These are phyloP conservation scores for Bombyx mandarina DNA, from an alignment of 1,140 invertebrate species.

Conservation along the genomic window DNA sequence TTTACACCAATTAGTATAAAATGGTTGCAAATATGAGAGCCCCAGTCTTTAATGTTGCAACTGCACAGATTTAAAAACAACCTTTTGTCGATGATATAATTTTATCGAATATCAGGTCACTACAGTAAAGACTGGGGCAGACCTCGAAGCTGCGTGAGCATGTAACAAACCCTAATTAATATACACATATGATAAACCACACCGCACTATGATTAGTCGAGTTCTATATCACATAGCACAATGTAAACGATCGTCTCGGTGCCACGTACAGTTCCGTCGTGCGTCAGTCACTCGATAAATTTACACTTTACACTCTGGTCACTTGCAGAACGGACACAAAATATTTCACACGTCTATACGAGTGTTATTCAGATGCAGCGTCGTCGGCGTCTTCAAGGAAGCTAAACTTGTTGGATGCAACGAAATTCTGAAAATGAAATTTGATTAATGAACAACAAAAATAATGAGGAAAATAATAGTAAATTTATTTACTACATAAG, in stretches of 20 bases:
- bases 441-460: neutral
- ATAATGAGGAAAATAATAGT: neutral
- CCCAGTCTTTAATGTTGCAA: constrained; percentile 41
- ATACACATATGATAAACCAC: constrained; percentile 36
- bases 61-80: neutral
- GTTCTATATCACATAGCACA: constrained; percentile 46
- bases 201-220: constrained; percentile 43
- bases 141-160: constrained; percentile 43
- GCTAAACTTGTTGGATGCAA: constrained; percentile 75
- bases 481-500: no score
- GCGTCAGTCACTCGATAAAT: constrained; percentile 47
- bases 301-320: constrained; percentile 64
- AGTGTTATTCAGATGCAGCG: constrained; percentile 51
- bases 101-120: constrained; percentile 1
- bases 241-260: constrained; percentile 34
- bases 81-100: no score
- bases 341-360: constrained; percentile 20
- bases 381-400: constrained; percentile 63
- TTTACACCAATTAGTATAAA: constrained; percentile 63
- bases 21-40: constrained; percentile 47
- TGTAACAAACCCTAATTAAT: constrained; percentile 35
- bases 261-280: constrained; percentile 25
- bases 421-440: constrained; percentile 72
- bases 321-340: constrained; percentile 38
- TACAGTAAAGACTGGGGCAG: constrained; percentile 46